Evolutionary conservation across 2,888 invertebrate species (phyloP), one percentile per base, ranked within the genome.

Genomic region (Nowickia ferox): DNA sequence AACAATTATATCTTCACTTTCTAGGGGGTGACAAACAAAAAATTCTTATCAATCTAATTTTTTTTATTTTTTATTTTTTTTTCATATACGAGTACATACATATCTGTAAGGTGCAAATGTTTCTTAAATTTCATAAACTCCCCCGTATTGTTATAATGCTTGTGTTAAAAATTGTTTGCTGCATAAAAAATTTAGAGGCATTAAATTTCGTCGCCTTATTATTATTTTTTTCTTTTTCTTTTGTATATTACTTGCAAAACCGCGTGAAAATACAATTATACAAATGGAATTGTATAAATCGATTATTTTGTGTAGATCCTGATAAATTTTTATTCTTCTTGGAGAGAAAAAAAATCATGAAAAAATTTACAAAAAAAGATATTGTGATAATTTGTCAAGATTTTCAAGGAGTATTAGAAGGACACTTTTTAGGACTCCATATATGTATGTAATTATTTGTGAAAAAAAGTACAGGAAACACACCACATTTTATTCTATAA

Each of bases 101-200:
- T 38, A 74, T 57, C 66, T 48, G 57, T 63, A 82, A 85, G 78
- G 82, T 83, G 86, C 78, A 75, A 83, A 71, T 86, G 82, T 82
- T 83, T 68, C 82, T 86, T 86, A 79, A 82, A 86, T 86, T 86
- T 86, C 86, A 79, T 66, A 79, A 85, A 86, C 82, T 66, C 85
- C 85, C 78, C 76, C 71, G 9, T 59, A 1, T 6, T 22, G 17
- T 44, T 48, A 19, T 6, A 76, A 38, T 48, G 48, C 46, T 51
- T 17, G n/a, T n/a, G 15, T 22, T 30, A 19, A 63, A 38, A 38
- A 4, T 22, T 69, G 6, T 61, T 19, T 59, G 19, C 13, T 72
- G 66, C 46, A 72, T 63, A 55, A 57, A 77, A 78, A 78, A 82
- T 75, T 30, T 15, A 17, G 68, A 63, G 22, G 82, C 71, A 83